Percentiles rank a stretch among this genome's conserved stretches.
These are phyloP conservation scores for Pristionchus entomophagus DNA, from an alignment of 2,888 invertebrate genomes.

Conservation along the genomic window DNA sequence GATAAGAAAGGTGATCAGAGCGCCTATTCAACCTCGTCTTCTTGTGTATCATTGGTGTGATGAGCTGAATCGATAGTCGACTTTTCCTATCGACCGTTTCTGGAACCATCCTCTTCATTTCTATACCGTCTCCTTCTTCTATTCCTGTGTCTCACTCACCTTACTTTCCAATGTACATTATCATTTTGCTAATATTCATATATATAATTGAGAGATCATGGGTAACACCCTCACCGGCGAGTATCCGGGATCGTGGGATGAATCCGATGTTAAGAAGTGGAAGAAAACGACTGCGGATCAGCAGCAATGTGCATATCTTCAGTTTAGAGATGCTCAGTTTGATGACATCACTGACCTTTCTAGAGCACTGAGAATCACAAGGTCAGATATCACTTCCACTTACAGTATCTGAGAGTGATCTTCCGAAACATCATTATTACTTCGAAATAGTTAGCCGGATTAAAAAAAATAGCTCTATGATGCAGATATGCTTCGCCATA, in stretches of 20 bases:
- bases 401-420: too few relatives aligned
- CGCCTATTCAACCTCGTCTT: too few relatives aligned
- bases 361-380: background rate
- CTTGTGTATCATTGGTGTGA: too few relatives aligned
- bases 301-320: background rate
- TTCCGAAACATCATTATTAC: background rate
- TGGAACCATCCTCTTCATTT: too few relatives aligned
- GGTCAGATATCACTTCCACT: too few relatives aligned
- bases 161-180: background rate
- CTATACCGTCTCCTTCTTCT: background rate
- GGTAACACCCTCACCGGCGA: background rate
- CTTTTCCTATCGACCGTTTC: too few relatives aligned
- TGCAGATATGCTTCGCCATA: background rate
- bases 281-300: background rate
- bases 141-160: background rate
- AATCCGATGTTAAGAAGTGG: conserved; percentile 19
- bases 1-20: too few relatives aligned
- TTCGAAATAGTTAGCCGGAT: background rate
- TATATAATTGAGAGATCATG: background rate
- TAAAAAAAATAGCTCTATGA: too few relatives aligned
- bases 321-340: background rate
- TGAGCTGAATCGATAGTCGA: too few relatives aligned
- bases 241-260: conserved; percentile 12
- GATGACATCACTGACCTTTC: background rate
- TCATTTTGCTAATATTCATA: background rate